Percentiles rank a stretch among this genome's conserved stretches.
These are phyloP conservation scores for Tetragonula clypearis DNA, from an alignment of 1,140 invertebrate genomes.

Conservation along the genomic window DNA sequence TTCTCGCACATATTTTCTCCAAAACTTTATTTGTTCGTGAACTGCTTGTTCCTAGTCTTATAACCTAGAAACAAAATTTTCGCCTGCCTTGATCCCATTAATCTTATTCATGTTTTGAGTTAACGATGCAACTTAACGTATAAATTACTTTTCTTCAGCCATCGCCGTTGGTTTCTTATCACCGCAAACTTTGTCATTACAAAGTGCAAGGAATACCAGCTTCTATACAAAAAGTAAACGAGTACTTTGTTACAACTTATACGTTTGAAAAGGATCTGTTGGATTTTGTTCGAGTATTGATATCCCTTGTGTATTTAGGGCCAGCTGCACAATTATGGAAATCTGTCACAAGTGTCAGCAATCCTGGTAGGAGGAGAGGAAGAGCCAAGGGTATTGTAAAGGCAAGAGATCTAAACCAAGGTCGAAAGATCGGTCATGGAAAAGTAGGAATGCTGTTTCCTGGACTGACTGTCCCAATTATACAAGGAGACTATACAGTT, in stretches of 20 bases:
- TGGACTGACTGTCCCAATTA: constrained; percentile 92
- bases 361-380: constrained; percentile 96
- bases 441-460: constrained; percentile 94
- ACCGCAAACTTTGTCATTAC: constrained; percentile 54
- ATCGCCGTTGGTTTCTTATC: constrained; percentile 32
- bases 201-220: constrained; percentile 72
- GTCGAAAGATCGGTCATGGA: constrained; percentile 94
- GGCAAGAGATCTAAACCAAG: constrained; percentile 94
- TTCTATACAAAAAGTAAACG: constrained; percentile 83
- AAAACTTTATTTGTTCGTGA: not conserved
- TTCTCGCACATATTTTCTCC: not conserved
- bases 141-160: constrained; percentile 59
- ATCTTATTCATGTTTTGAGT: not conserved
- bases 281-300: not conserved
- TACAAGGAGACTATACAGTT: constrained; percentile 89
- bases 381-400: constrained; percentile 91
- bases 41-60: not conserved
- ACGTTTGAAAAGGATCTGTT: not conserved
- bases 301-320: constrained; percentile 81
- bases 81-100: not conserved
- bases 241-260: not conserved
- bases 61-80: constrained; percentile 4
- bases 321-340: constrained; percentile 95
- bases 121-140: no score
- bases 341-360: constrained; percentile 96